These are phyloP conservation scores for Drosophila hawaiiensis DNA, from an alignment of 2,888 invertebrate species.

Conservation along the genomic window DNA sequence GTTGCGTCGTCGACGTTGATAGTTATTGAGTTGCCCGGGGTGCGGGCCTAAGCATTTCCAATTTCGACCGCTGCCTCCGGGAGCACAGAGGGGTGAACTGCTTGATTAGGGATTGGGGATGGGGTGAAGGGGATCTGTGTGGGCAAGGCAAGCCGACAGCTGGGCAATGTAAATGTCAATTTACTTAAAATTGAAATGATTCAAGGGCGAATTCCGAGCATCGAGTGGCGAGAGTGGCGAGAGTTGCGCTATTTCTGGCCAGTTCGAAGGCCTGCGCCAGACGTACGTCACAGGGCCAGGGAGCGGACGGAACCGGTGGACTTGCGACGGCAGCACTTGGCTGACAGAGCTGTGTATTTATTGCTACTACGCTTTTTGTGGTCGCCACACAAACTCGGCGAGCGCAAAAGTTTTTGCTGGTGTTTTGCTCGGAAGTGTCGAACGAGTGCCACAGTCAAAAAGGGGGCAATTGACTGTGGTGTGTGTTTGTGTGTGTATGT, in stretches of 20 bases:
- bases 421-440: conserved; percentile 39
- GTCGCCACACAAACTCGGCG: conserved; percentile 48
- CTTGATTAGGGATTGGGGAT: neutral
- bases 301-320: neutral
- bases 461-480: neutral
- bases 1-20: conserved; percentile 69
- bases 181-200: conserved; percentile 82
- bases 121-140: neutral
- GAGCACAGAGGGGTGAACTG: neutral
- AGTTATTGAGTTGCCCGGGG: conserved; percentile 76
- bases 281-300: conserved; percentile 18
- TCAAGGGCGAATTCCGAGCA: conserved; percentile 76
- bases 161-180: conserved; percentile 80
- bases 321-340: conserved; percentile 11
- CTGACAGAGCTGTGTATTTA: conserved; percentile 65
- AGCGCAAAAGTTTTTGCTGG: conserved; percentile 52
- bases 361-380: conserved; percentile 73
- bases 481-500: neutral
- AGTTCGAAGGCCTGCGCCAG: conserved; percentile 20
- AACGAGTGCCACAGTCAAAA: neutral
- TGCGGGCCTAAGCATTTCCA: conserved; percentile 56
- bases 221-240: conserved; percentile 29
- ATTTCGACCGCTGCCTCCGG: conserved; percentile 45
- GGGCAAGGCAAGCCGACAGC: conserved; percentile 39
- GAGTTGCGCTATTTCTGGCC: conserved; percentile 46